phyloP scores from a whole-genome alignment of 1,140 invertebrate genomes.

The Teleopsis dalmanni region DNA sequence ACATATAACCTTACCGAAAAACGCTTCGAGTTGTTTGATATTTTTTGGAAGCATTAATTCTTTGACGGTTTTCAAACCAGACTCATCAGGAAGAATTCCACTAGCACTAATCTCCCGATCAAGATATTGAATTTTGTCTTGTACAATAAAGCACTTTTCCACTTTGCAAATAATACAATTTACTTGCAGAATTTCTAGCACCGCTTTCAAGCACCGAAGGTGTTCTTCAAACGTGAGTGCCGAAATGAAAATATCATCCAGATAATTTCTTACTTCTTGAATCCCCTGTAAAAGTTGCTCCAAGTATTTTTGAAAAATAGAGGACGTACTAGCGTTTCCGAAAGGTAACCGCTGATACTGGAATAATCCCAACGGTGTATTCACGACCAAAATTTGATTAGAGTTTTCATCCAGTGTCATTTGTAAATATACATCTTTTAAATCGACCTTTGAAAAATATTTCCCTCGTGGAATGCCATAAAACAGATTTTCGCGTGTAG shows the following conservation, averaged over 20 bases:
- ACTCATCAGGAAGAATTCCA: slow-evolving; percentile 17
- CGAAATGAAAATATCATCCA: slow-evolving; percentile 37
- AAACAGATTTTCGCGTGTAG: slow-evolving; percentile 31
- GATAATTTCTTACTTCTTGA: slow-evolving; percentile 28
- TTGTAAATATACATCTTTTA: too few species aligned
- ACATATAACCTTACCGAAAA: slow-evolving; percentile 30
- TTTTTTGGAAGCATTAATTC: slow-evolving; percentile 24
- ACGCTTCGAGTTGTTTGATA: slow-evolving; percentile 25
- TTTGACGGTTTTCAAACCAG: slow-evolving; percentile 16
- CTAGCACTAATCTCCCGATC: slow-evolving; percentile 24
- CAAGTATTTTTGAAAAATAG: slow-evolving; percentile 35
- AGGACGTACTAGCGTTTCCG: slow-evolving; percentile 35
- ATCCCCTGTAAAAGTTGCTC: slow-evolving; percentile 29
- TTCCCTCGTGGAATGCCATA: slow-evolving; percentile 29
- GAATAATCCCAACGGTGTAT: slow-evolving; percentile 36
- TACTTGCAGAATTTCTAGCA: slow-evolving; percentile 21
- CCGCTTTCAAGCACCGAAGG: slow-evolving; percentile 21
- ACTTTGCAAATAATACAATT: slow-evolving; percentile 17
- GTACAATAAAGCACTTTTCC: slow-evolving; percentile 19
- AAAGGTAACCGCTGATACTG: slow-evolving; percentile 44
- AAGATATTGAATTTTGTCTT: slow-evolving; percentile 22
- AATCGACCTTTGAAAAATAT: slow-evolving; percentile 26
- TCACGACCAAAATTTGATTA: slow-evolving; percentile 18
- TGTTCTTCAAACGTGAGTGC: slow-evolving; percentile 21
- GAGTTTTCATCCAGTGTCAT: slow-evolving; percentile 24